Conservation (phyloP, 2,888 invertebrate species). For the Drosophila nigricruria region DNA sequence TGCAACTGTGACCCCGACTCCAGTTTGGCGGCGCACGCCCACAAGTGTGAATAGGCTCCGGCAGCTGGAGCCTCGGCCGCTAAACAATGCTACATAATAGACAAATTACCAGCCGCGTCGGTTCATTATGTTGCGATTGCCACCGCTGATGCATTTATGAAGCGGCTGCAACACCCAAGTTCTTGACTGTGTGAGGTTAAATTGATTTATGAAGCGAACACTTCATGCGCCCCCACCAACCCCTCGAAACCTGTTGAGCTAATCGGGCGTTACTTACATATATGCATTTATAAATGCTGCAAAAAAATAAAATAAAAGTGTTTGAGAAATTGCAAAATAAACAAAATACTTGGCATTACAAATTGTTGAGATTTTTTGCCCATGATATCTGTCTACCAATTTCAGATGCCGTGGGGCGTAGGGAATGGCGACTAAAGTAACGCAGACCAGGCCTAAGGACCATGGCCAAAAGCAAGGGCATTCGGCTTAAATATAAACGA, state of each 20-base stretch:
- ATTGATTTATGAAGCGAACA: conserved; percentile 45
- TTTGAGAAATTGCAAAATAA: conserved; percentile 52
- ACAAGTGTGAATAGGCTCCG: conserved; percentile 69
- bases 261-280: conserved; percentile 38
- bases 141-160: conserved; percentile 72
- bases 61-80: conserved; percentile 37
- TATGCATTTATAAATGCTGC: conserved; percentile 56
- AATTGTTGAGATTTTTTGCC: conserved; percentile 74
- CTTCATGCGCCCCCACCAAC: not conserved
- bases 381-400: conserved; percentile 5
- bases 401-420: conserved; percentile 42
- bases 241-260: conserved; percentile 69
- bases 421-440: conserved; percentile 34
- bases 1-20: conserved; percentile 22
- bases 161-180: conserved; percentile 41
- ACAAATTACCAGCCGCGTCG: conserved; percentile 63
- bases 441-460: conserved; percentile 24
- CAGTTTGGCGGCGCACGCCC: conserved; percentile 38
- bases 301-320: conserved; percentile 24
- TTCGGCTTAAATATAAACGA: conserved; percentile 75
- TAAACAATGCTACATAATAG: conserved; percentile 78
- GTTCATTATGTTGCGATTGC: conserved; percentile 69
- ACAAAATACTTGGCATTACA: conserved; percentile 80
- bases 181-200: conserved; percentile 26
- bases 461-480: conserved; percentile 17